Conservation (phyloP, 2,797 vertebrate species). For the Scolopax bukidnonensis region DNA sequence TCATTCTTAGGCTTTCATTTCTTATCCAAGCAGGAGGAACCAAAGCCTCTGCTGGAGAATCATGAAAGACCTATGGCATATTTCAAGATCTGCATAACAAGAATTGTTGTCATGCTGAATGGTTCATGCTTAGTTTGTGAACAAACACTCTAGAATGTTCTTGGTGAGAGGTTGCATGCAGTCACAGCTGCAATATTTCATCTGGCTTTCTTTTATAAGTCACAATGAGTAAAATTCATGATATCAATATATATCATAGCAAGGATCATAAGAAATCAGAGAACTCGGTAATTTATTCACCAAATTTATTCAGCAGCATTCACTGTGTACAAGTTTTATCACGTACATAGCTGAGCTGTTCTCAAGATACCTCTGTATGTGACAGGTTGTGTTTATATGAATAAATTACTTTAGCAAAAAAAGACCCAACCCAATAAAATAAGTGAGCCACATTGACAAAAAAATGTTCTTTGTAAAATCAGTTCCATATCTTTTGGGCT, state of each 20-base stretch:
- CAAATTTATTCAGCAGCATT: not conserved
- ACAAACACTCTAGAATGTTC: not conserved
- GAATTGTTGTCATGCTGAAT: not conserved
- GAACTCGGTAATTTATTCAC: not conserved
- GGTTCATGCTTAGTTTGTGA: not conserved
- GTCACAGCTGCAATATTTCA: not conserved
- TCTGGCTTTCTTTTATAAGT: not conserved
- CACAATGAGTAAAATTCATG: not conserved
- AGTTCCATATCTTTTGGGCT: not conserved
- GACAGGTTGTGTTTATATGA: constrained; percentile 52
- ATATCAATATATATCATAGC: not conserved
- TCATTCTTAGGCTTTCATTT: not conserved
- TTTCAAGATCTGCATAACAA: not conserved
- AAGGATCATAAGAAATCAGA: not conserved
- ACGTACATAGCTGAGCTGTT: not conserved
- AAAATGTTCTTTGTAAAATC: constrained; percentile 18
- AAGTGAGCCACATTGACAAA: not conserved
- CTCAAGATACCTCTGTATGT: not conserved
- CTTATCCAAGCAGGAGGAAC: not conserved
- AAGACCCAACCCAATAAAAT: constrained; percentile 15
- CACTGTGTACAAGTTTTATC: not conserved
- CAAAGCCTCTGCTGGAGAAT: not conserved
- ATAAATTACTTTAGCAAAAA: not conserved
- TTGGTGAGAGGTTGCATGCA: not conserved
- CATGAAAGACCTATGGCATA: not conserved